Conservation (phyloP, 1,140 invertebrate genomes). For the Leptonema lineaticorne region DNA sequence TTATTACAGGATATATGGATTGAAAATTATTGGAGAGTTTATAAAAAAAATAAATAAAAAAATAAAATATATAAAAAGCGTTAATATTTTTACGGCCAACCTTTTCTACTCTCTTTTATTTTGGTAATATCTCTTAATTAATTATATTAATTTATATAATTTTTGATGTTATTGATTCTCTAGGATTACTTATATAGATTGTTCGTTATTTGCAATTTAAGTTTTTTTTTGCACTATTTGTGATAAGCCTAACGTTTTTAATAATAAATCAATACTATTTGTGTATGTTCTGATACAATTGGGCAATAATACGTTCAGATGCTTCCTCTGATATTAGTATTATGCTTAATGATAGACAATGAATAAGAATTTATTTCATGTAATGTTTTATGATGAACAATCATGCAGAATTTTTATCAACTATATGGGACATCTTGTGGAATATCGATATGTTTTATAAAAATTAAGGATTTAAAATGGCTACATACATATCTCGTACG, state of each 20-base stretch:
- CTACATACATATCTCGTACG: conserved; percentile 24
- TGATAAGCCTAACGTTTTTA: conserved; percentile 26
- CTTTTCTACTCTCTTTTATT: conserved; percentile 21
- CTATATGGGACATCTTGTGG: conserved; percentile 27
- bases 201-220: conserved; percentile 2
- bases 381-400: conserved; percentile 19
- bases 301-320: conserved; percentile 23
- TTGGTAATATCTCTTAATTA: not conserved
- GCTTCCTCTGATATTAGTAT: conserved; percentile 30
- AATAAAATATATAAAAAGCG: conserved; percentile 38
- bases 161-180: conserved; percentile 18
- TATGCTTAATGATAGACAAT: conserved; percentile 28
- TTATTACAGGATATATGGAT: conserved; percentile 39
- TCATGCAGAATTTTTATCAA: no score
- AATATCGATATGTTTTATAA: not conserved
- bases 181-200: conserved; percentile 17
- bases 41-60: conserved; percentile 34
- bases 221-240: conserved; percentile 10
- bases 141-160: conserved; percentile 23
- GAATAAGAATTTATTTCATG: conserved; percentile 10
- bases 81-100: conserved; percentile 39
- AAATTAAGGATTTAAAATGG: not conserved
- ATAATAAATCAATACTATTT: conserved; percentile 9
- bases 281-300: conserved; percentile 25
- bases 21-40: conserved; percentile 41